Percentiles rank a stretch among this genome's conserved stretches.
Conservation (phyloP, 2,797 vertebrate genomes). For the Anas bernieri region DNA sequence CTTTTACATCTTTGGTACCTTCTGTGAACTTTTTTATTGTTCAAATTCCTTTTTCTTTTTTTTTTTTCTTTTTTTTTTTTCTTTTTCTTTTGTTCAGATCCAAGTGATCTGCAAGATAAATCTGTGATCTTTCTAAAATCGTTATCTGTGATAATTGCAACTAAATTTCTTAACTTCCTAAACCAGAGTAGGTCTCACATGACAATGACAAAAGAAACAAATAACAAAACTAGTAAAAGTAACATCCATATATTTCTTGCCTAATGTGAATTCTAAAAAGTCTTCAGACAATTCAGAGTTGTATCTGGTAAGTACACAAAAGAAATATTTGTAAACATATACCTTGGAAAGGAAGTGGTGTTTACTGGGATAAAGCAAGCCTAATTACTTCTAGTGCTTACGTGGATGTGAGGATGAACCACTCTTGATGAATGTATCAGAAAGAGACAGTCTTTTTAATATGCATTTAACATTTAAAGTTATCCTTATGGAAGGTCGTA, state of each 20-base stretch:
- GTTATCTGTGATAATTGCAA: not conserved
- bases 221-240: not conserved
- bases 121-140: not conserved
- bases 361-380: not conserved
- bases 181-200: not conserved
- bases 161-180: not conserved
- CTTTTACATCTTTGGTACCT: not conserved
- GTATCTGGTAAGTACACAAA: not conserved
- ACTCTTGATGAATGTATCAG: fast-evolving
- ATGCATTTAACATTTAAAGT: not conserved
- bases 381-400: not conserved
- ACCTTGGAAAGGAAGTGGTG: not conserved
- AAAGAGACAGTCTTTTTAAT: not conserved
- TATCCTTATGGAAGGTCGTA: not conserved
- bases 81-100: no score
- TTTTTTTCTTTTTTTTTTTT: no score
- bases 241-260: not conserved
- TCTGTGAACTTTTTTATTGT: not conserved
- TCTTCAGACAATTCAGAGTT: not conserved
- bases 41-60: no score
- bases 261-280: not conserved
- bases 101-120: not conserved
- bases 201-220: not conserved
- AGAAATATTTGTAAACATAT: not conserved
- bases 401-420: not conserved